Percentiles rank a stretch among this genome's conserved stretches.
Conservation (phyloP, 1,140 invertebrate species). For the Brachionus asplanchnoidis region DNA sequence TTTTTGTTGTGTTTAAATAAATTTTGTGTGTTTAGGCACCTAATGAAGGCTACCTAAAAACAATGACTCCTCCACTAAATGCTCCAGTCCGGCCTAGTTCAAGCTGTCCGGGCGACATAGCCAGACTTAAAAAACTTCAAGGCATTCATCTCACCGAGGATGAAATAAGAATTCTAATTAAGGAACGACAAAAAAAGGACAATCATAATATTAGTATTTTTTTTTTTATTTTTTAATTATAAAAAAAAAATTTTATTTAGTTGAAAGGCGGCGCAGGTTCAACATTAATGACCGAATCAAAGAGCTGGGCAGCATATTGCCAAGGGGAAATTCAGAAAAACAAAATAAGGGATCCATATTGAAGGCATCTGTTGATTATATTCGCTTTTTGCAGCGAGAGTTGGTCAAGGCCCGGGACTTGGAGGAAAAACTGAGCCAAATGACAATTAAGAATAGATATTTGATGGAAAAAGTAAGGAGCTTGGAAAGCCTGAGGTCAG, state of each 20-base stretch:
- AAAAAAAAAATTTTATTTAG: conserved; percentile 49
- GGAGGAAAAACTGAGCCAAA: conserved; percentile 69
- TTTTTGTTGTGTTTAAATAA: not conserved
- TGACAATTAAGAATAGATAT: not conserved
- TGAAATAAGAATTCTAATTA: conserved; percentile 59
- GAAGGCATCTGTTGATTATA: conserved; percentile 93
- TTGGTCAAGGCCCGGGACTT: conserved; percentile 71
- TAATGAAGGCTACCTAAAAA: not conserved
- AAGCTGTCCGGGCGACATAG: conserved; percentile 37
- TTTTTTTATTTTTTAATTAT: not conserved
- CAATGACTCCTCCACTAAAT: not conserved
- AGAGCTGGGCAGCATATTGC: conserved; percentile 84
- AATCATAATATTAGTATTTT: conserved; percentile 92
- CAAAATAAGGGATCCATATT: conserved; percentile 79
- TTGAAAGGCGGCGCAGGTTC: conserved; percentile 86
- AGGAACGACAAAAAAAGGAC: conserved; percentile 95
- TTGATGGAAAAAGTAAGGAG: conserved; percentile 24
- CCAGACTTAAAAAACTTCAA: conserved; percentile 33
- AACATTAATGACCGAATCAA: conserved; percentile 98
- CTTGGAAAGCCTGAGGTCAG: not conserved
- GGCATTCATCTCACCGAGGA: conserved; percentile 43
- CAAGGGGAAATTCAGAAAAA: conserved; percentile 69
- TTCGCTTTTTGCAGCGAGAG: conserved; percentile 80
- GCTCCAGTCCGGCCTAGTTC: not conserved
- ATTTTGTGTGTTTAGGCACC: not conserved